These are phyloP conservation scores for Drosophila jambulina DNA, from an alignment of 1,140 invertebrate species.

Conservation along the genomic window DNA sequence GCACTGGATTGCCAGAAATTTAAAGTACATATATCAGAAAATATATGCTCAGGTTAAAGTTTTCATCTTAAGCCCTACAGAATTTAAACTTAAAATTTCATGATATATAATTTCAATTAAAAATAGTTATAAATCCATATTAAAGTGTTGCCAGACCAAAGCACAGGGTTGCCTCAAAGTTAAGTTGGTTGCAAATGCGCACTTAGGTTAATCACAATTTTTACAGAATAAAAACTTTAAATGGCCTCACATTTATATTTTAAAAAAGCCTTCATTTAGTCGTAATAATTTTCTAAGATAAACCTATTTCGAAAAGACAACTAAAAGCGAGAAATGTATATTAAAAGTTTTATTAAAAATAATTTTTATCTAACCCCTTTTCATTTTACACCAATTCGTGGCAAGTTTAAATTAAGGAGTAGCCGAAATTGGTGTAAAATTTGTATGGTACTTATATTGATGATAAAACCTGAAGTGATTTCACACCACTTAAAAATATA, in stretches of 20 bases:
- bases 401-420: neutral
- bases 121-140: neutral
- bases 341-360: too few species aligned
- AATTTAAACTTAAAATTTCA: neutral
- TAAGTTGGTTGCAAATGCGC: too few species aligned
- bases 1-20: neutral
- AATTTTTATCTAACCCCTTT: too few species aligned
- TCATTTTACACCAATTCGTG: neutral
- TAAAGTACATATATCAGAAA: neutral
- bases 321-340: neutral
- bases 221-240: too few species aligned
- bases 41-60: neutral
- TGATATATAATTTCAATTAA: neutral
- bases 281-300: neutral
- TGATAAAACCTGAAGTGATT: constrained; percentile 20
- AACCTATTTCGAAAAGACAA: neutral
- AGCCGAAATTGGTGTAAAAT: neutral
- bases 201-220: too few species aligned
- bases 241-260: too few species aligned
- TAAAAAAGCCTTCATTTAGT: neutral
- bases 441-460: constrained; percentile 1
- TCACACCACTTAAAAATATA: constrained; percentile 33
- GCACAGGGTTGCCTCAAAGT: too few species aligned
- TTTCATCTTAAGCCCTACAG: neutral
- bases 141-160: too few species aligned